Evolutionary conservation across 2,797 vertebrate genomes (phyloP), one percentile per base, ranked within the genome.

Genomic region (Gallinago solitaria): DNA sequence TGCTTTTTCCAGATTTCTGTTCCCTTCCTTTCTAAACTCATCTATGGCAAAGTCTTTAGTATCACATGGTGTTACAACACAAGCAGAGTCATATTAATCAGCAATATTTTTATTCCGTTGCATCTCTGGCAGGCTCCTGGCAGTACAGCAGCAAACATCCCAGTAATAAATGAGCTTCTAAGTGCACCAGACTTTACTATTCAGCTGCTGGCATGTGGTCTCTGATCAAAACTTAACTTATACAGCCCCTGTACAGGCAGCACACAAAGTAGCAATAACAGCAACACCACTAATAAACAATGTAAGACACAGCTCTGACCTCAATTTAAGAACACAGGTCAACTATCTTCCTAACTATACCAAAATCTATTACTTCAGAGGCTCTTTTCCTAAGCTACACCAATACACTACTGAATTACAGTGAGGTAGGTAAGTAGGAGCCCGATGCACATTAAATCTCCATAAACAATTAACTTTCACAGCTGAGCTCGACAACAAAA

Each of bases 401-500:
- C 53, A 57, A 67, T 50, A 87, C 48, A 68, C 45, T 39, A 32
- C 61, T 78, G 94, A 95, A 92, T 75, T 87, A 50, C 88, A 75
- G 71, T 15, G 18, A 90, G 67, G 47, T 47, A 75, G 45, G 50
- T 71, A 96, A 90, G 83, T 24, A 95, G 83, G 54, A 96, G 30
- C 90, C 51, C 0, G 3, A 71, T 64, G 78, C 32, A 68, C 83
- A 94, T 96, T 96, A 96, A 93, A 86, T 88, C 68, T 90, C 80
- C 57, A 80, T 90, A 92, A 96, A 95, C 92, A 95, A 96, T 95
- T 92, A 91, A 94, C 88, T 95, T 93, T 16, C 17, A 6, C 87
- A 85, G 75, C 82, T 85, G 57, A 92, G 75, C 71, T 92, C 53
- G 53, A 65, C 81, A 78, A 70, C 87, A 90, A 90, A 96, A 70